Evolutionary conservation across 2,888 invertebrate species (phyloP), one percentile per base, ranked within the genome.

Genomic region (Ditula angustiorana): DNA sequence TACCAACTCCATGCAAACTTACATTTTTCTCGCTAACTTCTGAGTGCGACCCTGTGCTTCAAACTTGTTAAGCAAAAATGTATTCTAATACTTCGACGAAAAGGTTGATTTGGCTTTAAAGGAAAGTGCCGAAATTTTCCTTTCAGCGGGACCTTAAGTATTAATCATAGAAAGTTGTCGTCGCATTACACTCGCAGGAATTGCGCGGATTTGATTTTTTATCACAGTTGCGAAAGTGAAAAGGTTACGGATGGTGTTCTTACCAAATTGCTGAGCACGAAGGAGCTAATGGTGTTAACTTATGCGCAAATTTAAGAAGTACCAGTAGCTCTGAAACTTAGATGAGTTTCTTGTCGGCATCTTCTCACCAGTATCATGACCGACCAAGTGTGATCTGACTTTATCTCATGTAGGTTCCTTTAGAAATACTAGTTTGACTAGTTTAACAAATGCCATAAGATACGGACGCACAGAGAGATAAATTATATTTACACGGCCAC

Each of bases 11-110:
- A 66, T 71, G 65, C 63, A 61, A 87, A 87, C 86, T 87, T 85
- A 81, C 86, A 87, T 87, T 87, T 87, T 87, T 88, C 87, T 85
- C 83, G 30, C 57, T 52, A 66, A 66, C 66, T 66, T 66, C 44
- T 57, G 52, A 66, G 57, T 66, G 59, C 58, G 57, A 49, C 56
- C 49, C 62, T 63, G 57, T 44, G 44, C 16, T 57, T 30, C 30
- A 19, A 11, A 11, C n/a, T 33, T 35, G 2, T 10, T 23, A 23
- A 7, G 1, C 2, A 13, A 50, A 28, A 57, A 24, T 24, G 10
- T 24, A 13, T 44, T 26, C 0, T 57, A n/a, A 11, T 4, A 0
- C 1, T 13, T 35, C n/a, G 10, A 5, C 0, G n/a, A 35, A 26
- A 58, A 44, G 50, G 44, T 35, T 26, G 41, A 19, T 33, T 28